Conservation (phyloP, 2,113 vertebrate genomes). For the Chaetorhynchus papuensis region DNA sequence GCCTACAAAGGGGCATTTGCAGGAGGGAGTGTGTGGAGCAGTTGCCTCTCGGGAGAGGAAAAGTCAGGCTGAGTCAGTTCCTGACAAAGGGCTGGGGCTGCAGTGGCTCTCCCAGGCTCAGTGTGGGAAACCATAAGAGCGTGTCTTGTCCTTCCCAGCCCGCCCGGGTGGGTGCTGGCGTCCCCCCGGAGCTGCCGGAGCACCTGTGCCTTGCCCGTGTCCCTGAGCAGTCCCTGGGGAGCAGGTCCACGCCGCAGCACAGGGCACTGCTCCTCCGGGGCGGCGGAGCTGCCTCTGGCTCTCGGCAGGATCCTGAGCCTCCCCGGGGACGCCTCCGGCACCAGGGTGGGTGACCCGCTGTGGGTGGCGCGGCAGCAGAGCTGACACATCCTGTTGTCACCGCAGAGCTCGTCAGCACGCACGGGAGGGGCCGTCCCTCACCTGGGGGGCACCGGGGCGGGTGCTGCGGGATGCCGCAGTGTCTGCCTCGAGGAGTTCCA, state of each 20-base stretch:
- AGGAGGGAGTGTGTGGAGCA: background rate
- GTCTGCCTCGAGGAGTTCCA: background rate
- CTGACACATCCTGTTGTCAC: background rate
- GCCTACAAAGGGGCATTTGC: fast-evolving
- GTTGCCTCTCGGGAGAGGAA: background rate
- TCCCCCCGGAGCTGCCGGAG: fast-evolving
- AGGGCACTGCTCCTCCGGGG: fast-evolving
- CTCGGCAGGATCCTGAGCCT: background rate
- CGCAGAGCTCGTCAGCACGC: fast-evolving
- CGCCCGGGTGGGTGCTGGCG: fast-evolving
- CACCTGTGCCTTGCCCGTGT: fast-evolving
- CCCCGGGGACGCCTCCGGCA: background rate
- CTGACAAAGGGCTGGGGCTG: background rate
- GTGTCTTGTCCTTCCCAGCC: background rate
- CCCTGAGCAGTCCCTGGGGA: background rate
- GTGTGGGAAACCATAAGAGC: fast-evolving
- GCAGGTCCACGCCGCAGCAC: fast-evolving
- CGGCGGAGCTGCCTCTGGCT: background rate
- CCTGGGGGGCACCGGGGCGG: fast-evolving
- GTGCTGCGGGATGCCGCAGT: fast-evolving
- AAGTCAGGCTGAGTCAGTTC: background rate
- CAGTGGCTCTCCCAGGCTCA: fast-evolving
- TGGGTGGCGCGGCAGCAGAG: background rate
- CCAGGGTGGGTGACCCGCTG: fast-evolving
- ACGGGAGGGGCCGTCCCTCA: background rate